Percentiles rank a stretch among this genome's conserved stretches.
Evolutionary conservation across 2,113 vertebrate genomes (phyloP).

Genomic region (Riparia riparia): DNA sequence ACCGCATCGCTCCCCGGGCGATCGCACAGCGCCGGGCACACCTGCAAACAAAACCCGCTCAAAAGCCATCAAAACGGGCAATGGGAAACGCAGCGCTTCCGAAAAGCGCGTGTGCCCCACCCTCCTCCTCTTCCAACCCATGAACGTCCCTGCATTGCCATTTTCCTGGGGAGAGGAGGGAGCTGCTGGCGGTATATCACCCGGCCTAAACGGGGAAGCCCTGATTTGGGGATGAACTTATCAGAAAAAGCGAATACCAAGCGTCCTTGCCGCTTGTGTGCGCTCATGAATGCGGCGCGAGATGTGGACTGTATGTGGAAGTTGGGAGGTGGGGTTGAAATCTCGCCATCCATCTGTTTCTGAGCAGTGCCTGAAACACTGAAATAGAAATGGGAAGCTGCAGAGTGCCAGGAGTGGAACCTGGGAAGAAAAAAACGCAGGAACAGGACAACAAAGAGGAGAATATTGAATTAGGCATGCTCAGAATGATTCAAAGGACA

Average conservation of each 20-base stretch:
- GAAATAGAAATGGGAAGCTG: conserved; percentile 71
- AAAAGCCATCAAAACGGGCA: not conserved
- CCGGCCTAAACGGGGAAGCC: not conserved
- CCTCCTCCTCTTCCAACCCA: not conserved
- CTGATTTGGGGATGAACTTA: conserved; percentile 46
- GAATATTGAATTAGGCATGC: conserved; percentile 55
- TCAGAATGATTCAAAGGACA: conserved; percentile 62
- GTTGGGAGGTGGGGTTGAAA: conserved; percentile 57
- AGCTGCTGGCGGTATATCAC: not conserved
- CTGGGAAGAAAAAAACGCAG: not conserved
- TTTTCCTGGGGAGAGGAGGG: not conserved
- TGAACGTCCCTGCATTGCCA: not conserved
- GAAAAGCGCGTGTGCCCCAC: not conserved
- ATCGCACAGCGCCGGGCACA: not conserved
- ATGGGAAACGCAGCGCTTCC: not conserved
- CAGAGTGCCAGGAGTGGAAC: conserved; percentile 63
- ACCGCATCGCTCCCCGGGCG: not conserved
- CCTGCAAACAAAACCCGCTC: conserved; percentile 6
- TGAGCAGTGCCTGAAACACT: conserved; percentile 66
- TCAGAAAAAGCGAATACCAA: conserved; percentile 5
- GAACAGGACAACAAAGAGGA: conserved; percentile 24
- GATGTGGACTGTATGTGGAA: conserved; percentile 34
- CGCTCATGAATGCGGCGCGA: not conserved
- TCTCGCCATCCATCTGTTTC: conserved; percentile 71
- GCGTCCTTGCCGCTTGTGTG: not conserved